These are phyloP conservation scores for Euplagia quadripunctaria DNA, from an alignment of 2,888 invertebrate genomes.

Conservation along the genomic window DNA sequence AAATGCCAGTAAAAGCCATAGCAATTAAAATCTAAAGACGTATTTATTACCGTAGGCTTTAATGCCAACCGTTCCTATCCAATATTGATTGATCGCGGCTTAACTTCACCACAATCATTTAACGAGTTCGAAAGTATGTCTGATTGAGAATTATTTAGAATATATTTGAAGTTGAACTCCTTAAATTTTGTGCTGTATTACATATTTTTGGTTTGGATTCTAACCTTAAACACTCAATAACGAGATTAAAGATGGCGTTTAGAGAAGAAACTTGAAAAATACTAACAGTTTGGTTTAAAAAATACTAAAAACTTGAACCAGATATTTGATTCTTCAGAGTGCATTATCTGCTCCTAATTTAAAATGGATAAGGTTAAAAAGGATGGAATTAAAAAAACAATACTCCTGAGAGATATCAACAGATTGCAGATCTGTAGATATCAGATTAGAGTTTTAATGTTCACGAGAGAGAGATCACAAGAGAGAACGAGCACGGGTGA, in stretches of 20 bases:
- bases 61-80: neutral
- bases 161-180: neutral
- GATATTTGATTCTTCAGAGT: too few species aligned
- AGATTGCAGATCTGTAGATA: neutral
- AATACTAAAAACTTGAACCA: too few species aligned
- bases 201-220: neutral
- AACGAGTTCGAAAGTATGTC: constrained; percentile 9
- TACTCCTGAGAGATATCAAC: neutral
- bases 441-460: neutral
- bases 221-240: too few species aligned
- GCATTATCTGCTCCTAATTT: too few species aligned
- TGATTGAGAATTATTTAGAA: constrained; percentile 4
- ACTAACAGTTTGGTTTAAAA: too few species aligned
- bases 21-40: constrained; percentile 9
- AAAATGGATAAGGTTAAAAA: too few species aligned
- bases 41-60: constrained; percentile 2
- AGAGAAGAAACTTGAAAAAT: too few species aligned
- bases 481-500: neutral
- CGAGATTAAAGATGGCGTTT: too few species aligned
- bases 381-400: too few species aligned
- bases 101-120: constrained; percentile 2
- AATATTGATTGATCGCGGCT: constrained; percentile 13
- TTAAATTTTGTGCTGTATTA: neutral
- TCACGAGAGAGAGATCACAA: neutral
- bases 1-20: neutral